These are phyloP conservation scores for Hypotaenidia philippensis DNA, from an alignment of 2,797 vertebrate genomes.

Conservation along the genomic window DNA sequence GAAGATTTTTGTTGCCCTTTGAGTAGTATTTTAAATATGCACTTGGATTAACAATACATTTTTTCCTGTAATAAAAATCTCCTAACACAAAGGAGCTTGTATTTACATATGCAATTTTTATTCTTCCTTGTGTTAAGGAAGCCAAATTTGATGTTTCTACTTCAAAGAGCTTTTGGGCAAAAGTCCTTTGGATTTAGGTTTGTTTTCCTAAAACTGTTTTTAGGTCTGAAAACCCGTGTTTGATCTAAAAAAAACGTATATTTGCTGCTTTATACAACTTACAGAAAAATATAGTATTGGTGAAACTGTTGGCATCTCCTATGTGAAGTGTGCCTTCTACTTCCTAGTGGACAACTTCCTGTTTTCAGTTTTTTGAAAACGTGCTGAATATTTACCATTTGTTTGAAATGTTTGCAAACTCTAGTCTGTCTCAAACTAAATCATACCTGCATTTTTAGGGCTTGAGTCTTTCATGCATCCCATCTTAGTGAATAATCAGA, in stretches of 20 bases:
- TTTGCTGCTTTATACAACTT: neutral
- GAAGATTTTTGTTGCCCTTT: neutral
- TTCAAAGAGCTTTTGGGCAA: neutral
- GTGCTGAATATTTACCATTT: neutral
- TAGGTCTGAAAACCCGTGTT: neutral
- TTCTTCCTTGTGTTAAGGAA: neutral
- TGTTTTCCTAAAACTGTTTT: neutral
- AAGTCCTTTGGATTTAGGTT: neutral
- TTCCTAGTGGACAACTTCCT: neutral
- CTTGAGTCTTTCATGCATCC: neutral
- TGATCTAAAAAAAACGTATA: neutral
- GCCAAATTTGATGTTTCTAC: neutral
- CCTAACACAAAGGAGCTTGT: neutral
- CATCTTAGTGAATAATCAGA: neutral
- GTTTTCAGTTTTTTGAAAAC: neutral
- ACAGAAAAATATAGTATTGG: neutral
- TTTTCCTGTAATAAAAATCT: neutral
- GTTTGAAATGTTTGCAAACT: neutral
- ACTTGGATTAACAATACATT: neutral
- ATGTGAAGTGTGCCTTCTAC: fast-evolving
- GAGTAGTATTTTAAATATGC: neutral
- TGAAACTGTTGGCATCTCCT: neutral
- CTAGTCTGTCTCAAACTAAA: neutral
- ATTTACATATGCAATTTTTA: neutral
- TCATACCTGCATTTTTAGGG: neutral